Evolutionary conservation across 2,888 invertebrate species (phyloP), one percentile per base, ranked within the genome.

Genomic region (Parnassius smintheus): DNA sequence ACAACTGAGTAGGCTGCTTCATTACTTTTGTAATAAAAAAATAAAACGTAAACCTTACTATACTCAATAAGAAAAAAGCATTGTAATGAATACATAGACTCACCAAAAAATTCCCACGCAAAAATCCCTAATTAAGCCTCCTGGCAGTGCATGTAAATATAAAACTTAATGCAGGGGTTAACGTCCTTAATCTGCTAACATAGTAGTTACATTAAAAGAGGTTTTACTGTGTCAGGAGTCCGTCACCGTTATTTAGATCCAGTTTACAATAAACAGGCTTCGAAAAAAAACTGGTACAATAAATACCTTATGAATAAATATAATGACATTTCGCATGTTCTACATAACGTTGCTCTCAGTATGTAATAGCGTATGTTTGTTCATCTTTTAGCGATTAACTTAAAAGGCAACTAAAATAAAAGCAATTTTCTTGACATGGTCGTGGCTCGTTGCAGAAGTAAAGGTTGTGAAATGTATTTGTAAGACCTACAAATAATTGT

Each of bases 221-320:
- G 59, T 56, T 59, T 63, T 52, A 62, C 63, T 48, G 55, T 56
- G 41, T 48, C 56, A 52, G 52, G 50, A 56, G 18, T 25, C 11
- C 22, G 25, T 18, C 50, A 64, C 64, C 59, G 64, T 64, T 64
- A 59, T 56, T 52, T 60, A 60, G 59, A 64, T 48, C 59, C 59
- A 60, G 56, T 60, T 46, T 59, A 51, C 18, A 56, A 48, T 7
- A 18, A 56, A 48, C 56, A 13, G 52, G 50, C 48, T 52, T 35
- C 10, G 50, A 59, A 64, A 52, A 63, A 62, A 56, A 45, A 59
- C 45, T 45, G 2, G 25, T 22, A 13, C 42, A 49, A 57, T 18
- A 51, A 25, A 59, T 56, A 11, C 13, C 22, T 42, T 62, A 58
- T 44, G 50, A 50, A 58, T 58, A 59, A 56, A 56, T 42, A 53